Conservation (phyloP, 2,797 vertebrate genomes). For the Pangasius djambal region DNA sequence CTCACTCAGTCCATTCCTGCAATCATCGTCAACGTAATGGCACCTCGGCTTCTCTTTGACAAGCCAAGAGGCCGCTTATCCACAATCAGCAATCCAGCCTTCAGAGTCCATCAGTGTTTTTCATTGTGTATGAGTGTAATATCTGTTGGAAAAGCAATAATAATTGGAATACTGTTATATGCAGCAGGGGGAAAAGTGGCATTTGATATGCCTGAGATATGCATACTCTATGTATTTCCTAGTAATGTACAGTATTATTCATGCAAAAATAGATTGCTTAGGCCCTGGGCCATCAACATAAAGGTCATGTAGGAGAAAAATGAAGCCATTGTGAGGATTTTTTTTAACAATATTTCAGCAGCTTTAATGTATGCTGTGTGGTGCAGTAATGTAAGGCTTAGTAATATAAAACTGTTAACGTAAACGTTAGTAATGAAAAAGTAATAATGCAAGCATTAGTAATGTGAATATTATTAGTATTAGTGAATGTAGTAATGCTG, state of each 20-base stretch:
- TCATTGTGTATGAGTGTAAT: background rate
- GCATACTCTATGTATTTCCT: slow-evolving; percentile 63
- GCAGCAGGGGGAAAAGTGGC: slow-evolving; percentile 55
- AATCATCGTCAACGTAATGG: slow-evolving; percentile 48
- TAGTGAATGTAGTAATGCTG: background rate
- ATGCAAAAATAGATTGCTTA: slow-evolving; percentile 71
- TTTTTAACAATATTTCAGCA: slow-evolving; percentile 15
- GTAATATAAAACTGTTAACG: background rate
- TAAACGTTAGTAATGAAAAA: background rate
- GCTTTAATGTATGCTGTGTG: slow-evolving; percentile 35
- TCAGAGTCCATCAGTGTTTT: background rate
- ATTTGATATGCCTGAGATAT: slow-evolving; percentile 63
- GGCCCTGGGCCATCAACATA: slow-evolving; percentile 65
- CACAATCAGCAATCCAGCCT: background rate
- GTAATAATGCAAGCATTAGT: background rate
- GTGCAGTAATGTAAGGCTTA: background rate
- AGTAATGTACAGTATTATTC: slow-evolving; percentile 74
- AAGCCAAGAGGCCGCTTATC: slow-evolving; percentile 13
- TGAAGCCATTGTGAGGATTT: slow-evolving; percentile 56
- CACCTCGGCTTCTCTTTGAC: slow-evolving; percentile 25
- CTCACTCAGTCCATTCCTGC: slow-evolving; percentile 18
- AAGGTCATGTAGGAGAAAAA: slow-evolving; percentile 66
- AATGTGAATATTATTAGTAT: no score
- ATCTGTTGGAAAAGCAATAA: slow-evolving; percentile 58
- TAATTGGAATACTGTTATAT: slow-evolving; percentile 73